Base-by-base conservation (phyloP, 2,113 vertebrate genomes). In the Mobula birostris region DNA sequence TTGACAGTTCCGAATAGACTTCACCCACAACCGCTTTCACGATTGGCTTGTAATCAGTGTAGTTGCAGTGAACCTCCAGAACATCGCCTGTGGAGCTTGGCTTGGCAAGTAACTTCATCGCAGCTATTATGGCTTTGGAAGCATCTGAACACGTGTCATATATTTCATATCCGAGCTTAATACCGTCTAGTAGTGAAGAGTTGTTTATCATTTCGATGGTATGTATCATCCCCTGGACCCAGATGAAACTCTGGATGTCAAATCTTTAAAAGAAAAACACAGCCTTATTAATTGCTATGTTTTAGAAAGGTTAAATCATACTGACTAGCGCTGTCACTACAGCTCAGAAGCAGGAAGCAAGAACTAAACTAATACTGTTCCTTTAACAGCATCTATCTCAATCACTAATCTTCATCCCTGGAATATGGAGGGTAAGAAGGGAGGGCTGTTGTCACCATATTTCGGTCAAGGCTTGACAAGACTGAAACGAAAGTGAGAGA, bases 121-220 rank as follows among this genome's bases (percentile, higher is more conserved):
- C 79, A 36, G 94, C 95, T 63, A 96, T 95, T 94, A 96, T 24
- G 5, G 97, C 96, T 94, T 96, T 97, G 88, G 95, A 95, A 6
- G 95, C 94, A 94, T 95, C 94, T 19, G 95, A 91, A 94, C 97
- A 97, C 0, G 96, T 96, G 94, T 97, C 96, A 94, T 96, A 96
- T 95, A 97, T 94, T 82, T 95, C 19, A 94, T 97, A 97, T 66
- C 96, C 97, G 40, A 97, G 95, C 40, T 40, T 95, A 40, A 97
- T 95, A 21, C 96, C 96, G 0, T 96, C 96, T 17, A 97, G 95
- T 87, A 96, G 95, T 36, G 95, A 95, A 2, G 95, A 95, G 63
- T 96, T 96, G 87, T 97, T 97, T 76, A 97, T 95, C 3, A 91
- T 82, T 92, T 97, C 96, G n/a, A 97, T 97, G 83, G 96, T 95